Evolutionary conservation across 2,797 vertebrate species (phyloP), one percentile per base, ranked within the genome.

Genomic region (Mus spretus): DNA sequence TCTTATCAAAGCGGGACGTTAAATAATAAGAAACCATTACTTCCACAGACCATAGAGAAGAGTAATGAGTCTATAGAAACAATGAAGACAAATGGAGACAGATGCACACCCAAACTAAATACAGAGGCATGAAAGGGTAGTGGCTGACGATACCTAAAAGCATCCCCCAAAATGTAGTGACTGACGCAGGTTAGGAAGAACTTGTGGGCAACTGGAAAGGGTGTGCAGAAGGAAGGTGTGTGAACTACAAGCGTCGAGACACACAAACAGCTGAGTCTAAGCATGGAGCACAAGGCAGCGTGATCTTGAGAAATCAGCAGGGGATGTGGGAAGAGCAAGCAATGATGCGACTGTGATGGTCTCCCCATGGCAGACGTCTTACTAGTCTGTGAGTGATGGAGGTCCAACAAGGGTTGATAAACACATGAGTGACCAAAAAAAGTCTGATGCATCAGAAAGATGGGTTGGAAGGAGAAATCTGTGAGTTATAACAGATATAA

Each of bases 391-490:
- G 65, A 67, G 40, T 50, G 28, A 2, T 14, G 13, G 55, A 90
- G 65, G 53, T 19, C 44, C 74, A 26, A 28, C 34, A 80, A 55
- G 44, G 37, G 28, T 2, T 92, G 57, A 28, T 57, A 79, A 7
- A 59, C 13, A 87, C 10, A 24, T 12, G 3, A 50, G 10, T 53
- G 40, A 83, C 20, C 20, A n/a, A 31, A 87, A 31, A 59, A 59
- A 4, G 28, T 20, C 47, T 2, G 6, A 24, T 83, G 83, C 26
- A 65, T 59, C 78, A 90, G 61, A 75, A 96, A 31, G 6, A 34
- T 40, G 20, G 8, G 7, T 26, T 85, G 28, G 72, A 74, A 94
- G 57, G 81, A 93, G n/a, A 83, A 88, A 89, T 84, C 37, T 83
- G 14, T 8, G 70, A 80, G 47, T 63, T 61, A 75, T 26, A 47